Conservation (phyloP, 2,797 vertebrate genomes). For the Melanotaenia nigrans region DNA sequence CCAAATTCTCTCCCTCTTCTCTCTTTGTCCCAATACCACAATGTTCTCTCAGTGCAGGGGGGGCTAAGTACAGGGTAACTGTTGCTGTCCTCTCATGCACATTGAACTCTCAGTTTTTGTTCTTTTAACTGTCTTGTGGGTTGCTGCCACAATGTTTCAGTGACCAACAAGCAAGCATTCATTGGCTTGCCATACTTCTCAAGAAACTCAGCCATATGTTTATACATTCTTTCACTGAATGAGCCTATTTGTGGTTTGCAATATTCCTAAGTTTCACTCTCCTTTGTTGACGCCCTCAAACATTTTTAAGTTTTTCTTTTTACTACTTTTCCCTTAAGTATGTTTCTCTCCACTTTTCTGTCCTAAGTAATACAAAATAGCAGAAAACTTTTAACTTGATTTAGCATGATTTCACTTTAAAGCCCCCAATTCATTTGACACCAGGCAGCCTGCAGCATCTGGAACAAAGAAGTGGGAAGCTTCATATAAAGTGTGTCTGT, state of each 20-base stretch:
- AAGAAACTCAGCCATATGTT: slow-evolving; percentile 72
- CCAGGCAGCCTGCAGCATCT: neutral
- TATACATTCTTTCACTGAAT: slow-evolving; percentile 76
- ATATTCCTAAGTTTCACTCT: slow-evolving; percentile 29
- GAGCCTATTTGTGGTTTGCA: slow-evolving; percentile 70
- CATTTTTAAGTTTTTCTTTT: neutral
- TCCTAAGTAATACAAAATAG: neutral
- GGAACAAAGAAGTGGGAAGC: neutral
- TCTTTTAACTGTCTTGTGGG: slow-evolving; percentile 29
- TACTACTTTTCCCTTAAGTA: neutral
- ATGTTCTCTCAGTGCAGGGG: neutral
- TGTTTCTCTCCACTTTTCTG: neutral
- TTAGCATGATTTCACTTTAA: neutral
- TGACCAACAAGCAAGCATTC: slow-evolving; percentile 68
- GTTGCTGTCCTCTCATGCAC: slow-evolving; percentile 5
- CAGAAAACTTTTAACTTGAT: neutral
- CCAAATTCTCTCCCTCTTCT: too few relatives aligned
- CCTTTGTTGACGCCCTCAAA: neutral
- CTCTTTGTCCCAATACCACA: neutral
- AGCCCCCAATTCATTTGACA: neutral
- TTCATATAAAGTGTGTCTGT: neutral
- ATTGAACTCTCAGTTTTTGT: slow-evolving; percentile 7
- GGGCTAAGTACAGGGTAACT: neutral
- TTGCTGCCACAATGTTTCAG: slow-evolving; percentile 47
- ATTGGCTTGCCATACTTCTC: slow-evolving; percentile 58